Evolutionary conservation across 2,113 vertebrate genomes (phyloP), one percentile per base, ranked within the genome.

Genomic region (Cacatua alba): DNA sequence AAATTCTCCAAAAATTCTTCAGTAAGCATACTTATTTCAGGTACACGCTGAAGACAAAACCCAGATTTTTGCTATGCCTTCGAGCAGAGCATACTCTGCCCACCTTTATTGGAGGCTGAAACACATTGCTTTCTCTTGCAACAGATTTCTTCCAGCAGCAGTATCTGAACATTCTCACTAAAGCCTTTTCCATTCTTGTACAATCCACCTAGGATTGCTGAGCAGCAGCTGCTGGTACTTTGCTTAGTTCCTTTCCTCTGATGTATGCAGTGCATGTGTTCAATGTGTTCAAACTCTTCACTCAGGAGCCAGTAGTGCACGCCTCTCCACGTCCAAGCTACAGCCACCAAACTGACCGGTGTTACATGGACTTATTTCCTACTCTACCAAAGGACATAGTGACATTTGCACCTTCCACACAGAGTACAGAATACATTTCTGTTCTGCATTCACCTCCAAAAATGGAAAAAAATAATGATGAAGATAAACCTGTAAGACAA

Each of bases 61-160:
- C 11, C 35, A 51, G 59, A 49, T 85, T 41, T 70, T 55, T 75
- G 51, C 23, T 28, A 5, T 6, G 44, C 10, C 11, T 37, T 46
- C 31, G 9, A 5, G 43, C 0, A 2, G 51, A 67, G 82, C 37
- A 21, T 62, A 9, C 69, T 51, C 57, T 65, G 46, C 59, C 37
- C 14, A 3, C 48, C 62, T 25, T 31, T 7, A 43, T 2, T 9
- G 59, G 5, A 72, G 18, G n/a, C 46, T 19, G 35, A 65, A 13
- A 20, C 2, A 19, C 0, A 0, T 0, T n/a, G 21, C 64, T 69
- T 46, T 83, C 29, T 64, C 0, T 2, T 8, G 51, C 69, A 52
- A 39, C 48, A 46, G 25, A 15, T 4, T 21, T 39, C 4, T 20
- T 37, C 4, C 33, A n/a, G 72, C 51, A 52, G 85, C 51, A 57